Evolutionary conservation across 2,888 invertebrate species (phyloP), one percentile per base, ranked within the genome.

Genomic region (Amorpha juglandis): DNA sequence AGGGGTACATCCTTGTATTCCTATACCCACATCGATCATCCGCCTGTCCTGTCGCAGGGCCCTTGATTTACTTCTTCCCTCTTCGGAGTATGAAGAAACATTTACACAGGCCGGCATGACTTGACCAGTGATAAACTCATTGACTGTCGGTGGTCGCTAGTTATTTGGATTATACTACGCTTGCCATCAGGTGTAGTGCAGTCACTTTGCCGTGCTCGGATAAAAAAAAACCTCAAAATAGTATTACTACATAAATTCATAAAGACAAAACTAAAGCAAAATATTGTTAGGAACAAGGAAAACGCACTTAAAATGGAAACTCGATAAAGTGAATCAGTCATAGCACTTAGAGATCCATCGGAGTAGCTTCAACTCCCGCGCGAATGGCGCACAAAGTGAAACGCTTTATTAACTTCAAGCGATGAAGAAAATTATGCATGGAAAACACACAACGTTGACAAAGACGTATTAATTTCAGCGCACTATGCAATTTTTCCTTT

Each of bases 381-480:
- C 12, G 55, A 42, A 38, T 19, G 58, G 19, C n/a, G 6, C 62
- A 33, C 45, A 63, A 47, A 63, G 33, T 33, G n/a, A 45, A 63
- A 63, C 27, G 47, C 33, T 63, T 48, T 48, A 63, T 48, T 63
- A 63, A 63, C 45, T 63, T 45, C 47, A 63, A 63, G 62, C 62
- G 45, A 47, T 48, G 48, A 47, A 69, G 70, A 71, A 71, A 69
- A 75, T 73, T 75, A 77, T 78, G 73, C 76, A 79, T 73, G 71
- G 70, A 78, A 78, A 74, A 74, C 67, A 74, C 66, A 78, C 72
- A 76, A 68, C 69, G 71, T 67, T 74, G 72, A 78, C 79, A 76
- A 72, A 80, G 78, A 80, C 74, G 71, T 79, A 79, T 78, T 75
- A 78, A 80, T 78, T 79, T 74, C 70, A 69, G 68, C 63, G 63